phyloP scores from a whole-genome alignment of 2,888 invertebrate genomes.

The Dioctria rufipes region DNA sequence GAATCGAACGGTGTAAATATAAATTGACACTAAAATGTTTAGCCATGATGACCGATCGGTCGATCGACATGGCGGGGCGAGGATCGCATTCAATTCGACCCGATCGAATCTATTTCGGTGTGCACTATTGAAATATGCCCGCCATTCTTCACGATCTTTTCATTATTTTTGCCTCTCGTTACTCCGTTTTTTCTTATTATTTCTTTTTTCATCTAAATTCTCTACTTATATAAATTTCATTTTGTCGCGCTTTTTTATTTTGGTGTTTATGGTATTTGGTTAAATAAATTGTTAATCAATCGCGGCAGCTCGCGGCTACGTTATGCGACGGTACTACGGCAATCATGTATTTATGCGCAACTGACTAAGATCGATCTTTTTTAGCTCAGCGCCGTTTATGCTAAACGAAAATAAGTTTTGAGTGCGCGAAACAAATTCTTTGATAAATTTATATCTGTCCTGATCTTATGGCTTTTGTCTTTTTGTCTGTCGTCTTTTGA shows the following conservation, averaged over 20 bases:
- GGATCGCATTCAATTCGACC: conserved; percentile 48
- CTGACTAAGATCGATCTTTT: conserved; percentile 54
- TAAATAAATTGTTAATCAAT: conserved; percentile 48
- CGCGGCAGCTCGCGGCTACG: conserved; percentile 13
- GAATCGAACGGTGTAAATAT: conserved; percentile 47
- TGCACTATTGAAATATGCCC: conserved; percentile 51
- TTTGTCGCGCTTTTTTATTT: conserved; percentile 29
- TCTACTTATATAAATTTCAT: conserved; percentile 43
- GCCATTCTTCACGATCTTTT: conserved; percentile 45
- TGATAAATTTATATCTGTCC: conserved; percentile 55
- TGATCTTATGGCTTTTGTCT: conserved; percentile 43
- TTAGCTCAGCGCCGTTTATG: conserved; percentile 55
- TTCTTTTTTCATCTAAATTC: conserved; percentile 27
- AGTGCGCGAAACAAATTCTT: conserved; percentile 51
- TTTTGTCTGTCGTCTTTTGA: conserved; percentile 4
- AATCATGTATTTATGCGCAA: conserved; percentile 54
- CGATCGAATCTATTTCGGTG: conserved; percentile 58
- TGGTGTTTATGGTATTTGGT: conserved; percentile 46
- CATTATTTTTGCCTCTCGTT: too few relatives aligned
- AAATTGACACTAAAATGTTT: conserved; percentile 59
- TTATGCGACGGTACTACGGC: conserved; percentile 22
- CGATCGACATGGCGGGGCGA: too few relatives aligned
- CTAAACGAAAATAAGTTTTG: conserved; percentile 58
- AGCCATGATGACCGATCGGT: conserved; percentile 56
- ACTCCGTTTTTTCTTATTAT: conserved; percentile 12